Percentiles rank a stretch among this genome's conserved stretches.
Conservation (phyloP, 2,888 invertebrate genomes). For the Meandrusa payeni region DNA sequence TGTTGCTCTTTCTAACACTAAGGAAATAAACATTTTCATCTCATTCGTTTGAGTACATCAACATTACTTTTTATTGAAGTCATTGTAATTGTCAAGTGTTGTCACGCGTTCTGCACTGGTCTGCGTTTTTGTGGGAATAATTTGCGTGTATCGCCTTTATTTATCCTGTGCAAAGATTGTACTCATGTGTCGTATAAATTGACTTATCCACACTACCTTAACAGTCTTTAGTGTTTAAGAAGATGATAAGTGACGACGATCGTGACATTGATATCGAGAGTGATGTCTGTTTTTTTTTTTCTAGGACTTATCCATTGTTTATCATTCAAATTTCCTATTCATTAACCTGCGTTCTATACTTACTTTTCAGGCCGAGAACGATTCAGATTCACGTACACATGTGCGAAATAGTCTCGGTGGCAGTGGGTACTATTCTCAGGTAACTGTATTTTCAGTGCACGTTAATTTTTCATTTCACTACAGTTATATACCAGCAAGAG, state of each 20-base stretch:
- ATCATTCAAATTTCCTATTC: constrained; percentile 30
- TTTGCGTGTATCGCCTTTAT: constrained; percentile 22
- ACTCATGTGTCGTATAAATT: constrained; percentile 23
- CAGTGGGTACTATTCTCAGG: constrained; percentile 87
- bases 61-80: constrained; percentile 17
- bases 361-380: constrained; percentile 87
- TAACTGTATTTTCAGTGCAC: too few relatives aligned
- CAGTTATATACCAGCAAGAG: neutral
- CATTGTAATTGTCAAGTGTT: constrained; percentile 30
- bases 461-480: constrained; percentile 1
- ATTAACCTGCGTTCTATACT: constrained; percentile 37
- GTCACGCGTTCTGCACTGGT: constrained; percentile 52
- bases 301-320: constrained; percentile 9
- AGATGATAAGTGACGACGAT: constrained; percentile 95
- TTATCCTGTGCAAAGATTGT: constrained; percentile 14
- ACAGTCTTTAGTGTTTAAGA: constrained; percentile 28
- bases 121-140: constrained; percentile 36
- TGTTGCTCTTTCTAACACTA: constrained; percentile 9
- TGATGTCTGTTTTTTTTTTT: constrained; percentile 87
- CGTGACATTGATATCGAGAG: constrained; percentile 97
- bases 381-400: constrained; percentile 85
- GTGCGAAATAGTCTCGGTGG: constrained; percentile 84
- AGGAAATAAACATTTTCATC: neutral
- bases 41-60: constrained; percentile 12
- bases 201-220: neutral